These are phyloP conservation scores for Archivesica marissinica DNA, from an alignment of 1,140 invertebrate genomes.

Conservation along the genomic window DNA sequence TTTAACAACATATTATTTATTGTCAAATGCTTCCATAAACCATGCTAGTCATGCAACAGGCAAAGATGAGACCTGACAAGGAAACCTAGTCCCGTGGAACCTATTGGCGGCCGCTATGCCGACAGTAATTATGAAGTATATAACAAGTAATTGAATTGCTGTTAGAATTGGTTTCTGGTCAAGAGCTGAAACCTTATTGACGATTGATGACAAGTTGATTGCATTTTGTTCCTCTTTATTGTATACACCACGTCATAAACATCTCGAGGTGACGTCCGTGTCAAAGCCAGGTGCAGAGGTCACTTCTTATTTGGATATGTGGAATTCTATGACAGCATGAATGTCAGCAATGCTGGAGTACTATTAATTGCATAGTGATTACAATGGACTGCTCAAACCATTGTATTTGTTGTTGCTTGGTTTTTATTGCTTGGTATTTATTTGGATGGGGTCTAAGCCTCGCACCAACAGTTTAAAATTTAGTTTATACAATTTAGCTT, in stretches of 20 bases:
- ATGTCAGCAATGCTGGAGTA: no score
- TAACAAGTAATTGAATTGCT: slow-evolving; percentile 33
- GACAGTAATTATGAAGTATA: slow-evolving; percentile 35
- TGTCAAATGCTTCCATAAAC: not conserved
- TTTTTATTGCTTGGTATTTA: no score
- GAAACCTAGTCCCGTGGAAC: not conserved
- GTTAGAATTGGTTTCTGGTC: slow-evolving; percentile 15
- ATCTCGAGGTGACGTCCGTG: not conserved
- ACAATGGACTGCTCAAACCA: no score
- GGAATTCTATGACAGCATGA: no score
- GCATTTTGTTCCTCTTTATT: not conserved
- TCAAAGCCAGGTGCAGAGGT: not conserved
- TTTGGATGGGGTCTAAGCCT: no score
- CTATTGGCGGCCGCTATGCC: not conserved
- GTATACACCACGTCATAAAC: not conserved
- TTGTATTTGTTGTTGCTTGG: no score
- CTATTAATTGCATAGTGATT: no score
- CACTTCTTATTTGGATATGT: no score
- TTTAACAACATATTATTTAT: slow-evolving; percentile 24
- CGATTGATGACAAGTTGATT: not conserved
- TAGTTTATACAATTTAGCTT: no score
- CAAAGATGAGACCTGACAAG: not conserved
- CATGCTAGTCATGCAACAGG: not conserved
- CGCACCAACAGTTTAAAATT: no score
- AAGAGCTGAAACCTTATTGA: slow-evolving; percentile 22